Conservation (phyloP, 2,888 invertebrate genomes). For the Pachymerium ferrugineum region DNA sequence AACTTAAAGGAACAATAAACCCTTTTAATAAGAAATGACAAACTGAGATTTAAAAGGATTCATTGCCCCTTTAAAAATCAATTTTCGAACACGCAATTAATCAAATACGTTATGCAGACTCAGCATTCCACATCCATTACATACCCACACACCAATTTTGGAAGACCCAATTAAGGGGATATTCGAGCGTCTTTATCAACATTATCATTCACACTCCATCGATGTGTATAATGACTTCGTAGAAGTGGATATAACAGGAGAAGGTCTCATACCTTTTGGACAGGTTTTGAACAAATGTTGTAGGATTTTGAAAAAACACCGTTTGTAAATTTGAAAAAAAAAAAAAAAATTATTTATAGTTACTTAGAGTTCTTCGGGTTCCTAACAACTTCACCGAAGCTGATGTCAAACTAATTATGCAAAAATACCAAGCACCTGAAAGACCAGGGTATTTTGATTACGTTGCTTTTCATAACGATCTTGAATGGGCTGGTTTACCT, state of each 20-base stretch:
- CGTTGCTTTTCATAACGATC: constrained; percentile 18
- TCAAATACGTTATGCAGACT: constrained; percentile 22
- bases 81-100: no score
- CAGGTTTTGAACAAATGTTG: background rate
- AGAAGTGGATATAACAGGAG: background rate
- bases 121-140: background rate
- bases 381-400: constrained; percentile 30
- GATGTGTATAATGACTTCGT: constrained; percentile 14
- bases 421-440: constrained; percentile 31
- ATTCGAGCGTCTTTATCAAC: background rate
- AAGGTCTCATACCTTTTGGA: constrained; percentile 25
- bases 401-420: constrained; percentile 30
- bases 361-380: background rate
- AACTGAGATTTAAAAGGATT: background rate
- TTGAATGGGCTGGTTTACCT: background rate
- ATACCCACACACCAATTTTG: background rate
- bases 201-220: background rate
- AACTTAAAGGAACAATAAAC: background rate
- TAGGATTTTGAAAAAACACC: background rate
- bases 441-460: constrained; percentile 32
- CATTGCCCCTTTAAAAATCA: no score
- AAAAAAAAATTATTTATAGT: background rate
- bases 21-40: background rate
- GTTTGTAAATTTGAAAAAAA: background rate
- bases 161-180: constrained; percentile 1